Conservation (phyloP, 2,888 invertebrate species). For the Orchesellides sinensis region DNA sequence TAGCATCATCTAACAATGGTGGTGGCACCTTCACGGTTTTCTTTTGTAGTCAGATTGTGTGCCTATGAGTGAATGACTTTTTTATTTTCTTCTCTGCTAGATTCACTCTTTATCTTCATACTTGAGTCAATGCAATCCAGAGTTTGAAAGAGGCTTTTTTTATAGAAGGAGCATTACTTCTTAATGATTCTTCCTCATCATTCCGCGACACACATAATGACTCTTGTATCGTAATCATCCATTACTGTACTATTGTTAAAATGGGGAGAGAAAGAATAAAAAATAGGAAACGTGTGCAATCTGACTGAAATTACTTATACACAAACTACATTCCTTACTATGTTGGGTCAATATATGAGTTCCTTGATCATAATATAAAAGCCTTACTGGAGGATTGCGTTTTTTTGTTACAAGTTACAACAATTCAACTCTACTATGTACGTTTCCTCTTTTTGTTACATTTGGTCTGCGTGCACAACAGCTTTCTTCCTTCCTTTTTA, state of each 20-base stretch:
- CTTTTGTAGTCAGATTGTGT: too few relatives aligned
- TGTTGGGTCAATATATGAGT: background rate
- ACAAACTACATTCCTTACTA: too few relatives aligned
- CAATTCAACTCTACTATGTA: background rate
- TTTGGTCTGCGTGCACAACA: background rate
- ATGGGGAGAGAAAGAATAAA: background rate
- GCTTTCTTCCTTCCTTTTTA: constrained; percentile 8
- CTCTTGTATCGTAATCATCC: constrained; percentile 34
- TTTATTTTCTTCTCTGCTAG: too few relatives aligned
- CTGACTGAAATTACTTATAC: too few relatives aligned
- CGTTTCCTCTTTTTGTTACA: constrained; percentile 3
- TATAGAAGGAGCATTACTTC: constrained; percentile 12
- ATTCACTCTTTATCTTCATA: too few relatives aligned
- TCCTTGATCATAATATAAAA: background rate
- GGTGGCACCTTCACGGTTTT: too few relatives aligned
- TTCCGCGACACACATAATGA: constrained; percentile 36
- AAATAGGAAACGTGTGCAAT: too few relatives aligned
- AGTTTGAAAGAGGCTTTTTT: background rate
- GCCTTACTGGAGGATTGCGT: too few relatives aligned
- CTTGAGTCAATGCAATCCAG: too few relatives aligned
- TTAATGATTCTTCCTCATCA: constrained; percentile 30
- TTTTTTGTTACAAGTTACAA: background rate
- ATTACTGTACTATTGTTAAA: constrained; percentile 22
- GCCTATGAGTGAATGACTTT: constrained; percentile 4
- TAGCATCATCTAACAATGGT: too few relatives aligned